Evolutionary conservation across 2,888 invertebrate species (phyloP).

Genomic region (Hecatera dysodea): DNA sequence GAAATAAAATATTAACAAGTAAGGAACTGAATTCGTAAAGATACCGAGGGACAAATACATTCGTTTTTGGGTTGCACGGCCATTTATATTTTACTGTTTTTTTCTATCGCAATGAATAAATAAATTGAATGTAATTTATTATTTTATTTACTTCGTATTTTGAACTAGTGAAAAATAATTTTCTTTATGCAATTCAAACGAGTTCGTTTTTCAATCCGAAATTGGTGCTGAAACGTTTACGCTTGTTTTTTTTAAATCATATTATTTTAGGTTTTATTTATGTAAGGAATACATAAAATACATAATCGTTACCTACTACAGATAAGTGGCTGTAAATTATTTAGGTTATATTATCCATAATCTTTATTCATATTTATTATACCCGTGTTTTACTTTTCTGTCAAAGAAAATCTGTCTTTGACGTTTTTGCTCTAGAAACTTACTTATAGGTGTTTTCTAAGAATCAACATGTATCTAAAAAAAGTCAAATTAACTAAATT

Average conservation of each 20-base stretch:
- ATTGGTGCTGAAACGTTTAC: not conserved
- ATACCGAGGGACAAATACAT: constrained; percentile 18
- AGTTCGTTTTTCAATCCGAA: not conserved
- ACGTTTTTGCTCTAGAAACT: constrained; percentile 13
- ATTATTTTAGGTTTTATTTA: not conserved
- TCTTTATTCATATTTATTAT: constrained; percentile 28
- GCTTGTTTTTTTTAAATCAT: not conserved
- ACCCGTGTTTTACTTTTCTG: not conserved
- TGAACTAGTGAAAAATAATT: too few species aligned
- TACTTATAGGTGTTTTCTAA: not conserved
- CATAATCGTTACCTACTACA: too few species aligned
- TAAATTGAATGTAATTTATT: not conserved
- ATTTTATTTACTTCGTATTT: not conserved
- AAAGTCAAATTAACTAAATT: too few species aligned
- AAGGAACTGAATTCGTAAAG: constrained; percentile 40
- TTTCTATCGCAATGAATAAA: not conserved
- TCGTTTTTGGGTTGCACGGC: not conserved
- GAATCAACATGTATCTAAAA: constrained; percentile 5
- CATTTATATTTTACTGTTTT: constrained; percentile 13
- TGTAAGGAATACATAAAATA: not conserved
- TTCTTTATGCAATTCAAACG: not conserved
- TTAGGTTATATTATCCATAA: constrained; percentile 7
- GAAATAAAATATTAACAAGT: constrained; percentile 51
- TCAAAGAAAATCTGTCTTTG: constrained; percentile 30
- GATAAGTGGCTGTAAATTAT: not conserved